Conservation (phyloP, 64 coral and sea anemone genomes). For the Pocillopora damicornis region DNA sequence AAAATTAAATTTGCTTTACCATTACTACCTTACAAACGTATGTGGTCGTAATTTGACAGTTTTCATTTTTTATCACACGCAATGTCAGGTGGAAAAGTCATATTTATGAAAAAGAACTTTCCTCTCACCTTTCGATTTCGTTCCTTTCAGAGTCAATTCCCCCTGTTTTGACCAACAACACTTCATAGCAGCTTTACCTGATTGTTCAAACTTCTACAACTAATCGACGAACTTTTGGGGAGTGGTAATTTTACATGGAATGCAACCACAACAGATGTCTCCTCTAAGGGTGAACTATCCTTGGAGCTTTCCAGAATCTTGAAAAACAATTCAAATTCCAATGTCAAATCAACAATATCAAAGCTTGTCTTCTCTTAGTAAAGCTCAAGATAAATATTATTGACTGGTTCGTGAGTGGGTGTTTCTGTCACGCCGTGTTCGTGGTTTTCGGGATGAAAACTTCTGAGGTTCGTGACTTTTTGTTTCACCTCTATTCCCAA, state of each 20-base stretch:
- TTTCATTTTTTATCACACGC: background rate
- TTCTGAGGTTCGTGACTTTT: no score
- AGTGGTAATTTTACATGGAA: background rate
- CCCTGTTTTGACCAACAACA: background rate
- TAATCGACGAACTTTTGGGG: background rate
- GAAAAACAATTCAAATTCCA: no score
- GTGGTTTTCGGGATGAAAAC: no score
- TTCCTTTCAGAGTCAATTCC: background rate
- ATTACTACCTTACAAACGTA: no score
- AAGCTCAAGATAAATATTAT: no score
- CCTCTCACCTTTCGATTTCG: background rate
- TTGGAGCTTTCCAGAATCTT: background rate
- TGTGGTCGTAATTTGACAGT: no score
- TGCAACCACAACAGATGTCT: background rate
- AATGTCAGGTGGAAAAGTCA: background rate
- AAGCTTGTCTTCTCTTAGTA: no score
- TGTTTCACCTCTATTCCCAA: no score
- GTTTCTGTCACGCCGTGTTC: no score
- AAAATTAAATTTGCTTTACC: no score
- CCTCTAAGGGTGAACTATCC: background rate
- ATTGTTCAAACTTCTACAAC: background rate
- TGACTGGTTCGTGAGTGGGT: no score
- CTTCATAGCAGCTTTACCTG: background rate
- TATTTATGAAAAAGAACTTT: background rate
- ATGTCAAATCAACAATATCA: no score